phyloP scores from a whole-genome alignment of 2,888 invertebrate genomes.

The Agrotis puta region DNA sequence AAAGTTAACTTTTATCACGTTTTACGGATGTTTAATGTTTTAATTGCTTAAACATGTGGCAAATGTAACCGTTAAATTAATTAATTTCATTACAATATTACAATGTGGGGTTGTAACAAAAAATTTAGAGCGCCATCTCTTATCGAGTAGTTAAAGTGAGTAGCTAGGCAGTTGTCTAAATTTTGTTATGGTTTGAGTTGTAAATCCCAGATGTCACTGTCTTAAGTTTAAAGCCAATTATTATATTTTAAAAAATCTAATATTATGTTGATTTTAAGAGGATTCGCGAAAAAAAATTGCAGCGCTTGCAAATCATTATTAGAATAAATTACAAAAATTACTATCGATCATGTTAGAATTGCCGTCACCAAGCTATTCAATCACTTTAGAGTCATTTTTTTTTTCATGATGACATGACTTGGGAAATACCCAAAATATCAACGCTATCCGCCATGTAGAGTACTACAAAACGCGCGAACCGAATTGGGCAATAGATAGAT shows the following conservation, averaged over 20 bases:
- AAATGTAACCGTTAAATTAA: too few species aligned
- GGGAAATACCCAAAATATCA: neutral
- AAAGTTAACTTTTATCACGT: too few species aligned
- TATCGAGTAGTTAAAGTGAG: constrained; percentile 72
- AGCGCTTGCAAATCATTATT: too few species aligned
- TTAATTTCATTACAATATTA: too few species aligned
- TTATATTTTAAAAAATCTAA: neutral
- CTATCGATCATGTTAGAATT: neutral
- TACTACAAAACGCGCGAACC: neutral
- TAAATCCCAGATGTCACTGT: constrained; percentile 50
- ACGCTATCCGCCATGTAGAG: neutral
- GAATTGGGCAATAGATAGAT: constrained; percentile 32
- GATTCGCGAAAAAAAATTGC: neutral
- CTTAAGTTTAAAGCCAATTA: neutral
- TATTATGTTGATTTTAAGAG: neutral
- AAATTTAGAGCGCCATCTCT: constrained; percentile 74
- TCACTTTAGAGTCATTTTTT: neutral
- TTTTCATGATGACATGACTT: neutral
- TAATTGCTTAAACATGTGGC: too few species aligned
- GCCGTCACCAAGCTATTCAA: neutral
- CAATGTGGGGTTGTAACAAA: constrained; percentile 12
- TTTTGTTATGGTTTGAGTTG: neutral
- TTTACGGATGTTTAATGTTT: too few species aligned
- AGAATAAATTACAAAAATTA: neutral
- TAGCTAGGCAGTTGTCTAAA: neutral